Evolutionary conservation across 2,113 vertebrate species (phyloP), one percentile per base, ranked within the genome.

Genomic region (Aplodontia rufa): DNA sequence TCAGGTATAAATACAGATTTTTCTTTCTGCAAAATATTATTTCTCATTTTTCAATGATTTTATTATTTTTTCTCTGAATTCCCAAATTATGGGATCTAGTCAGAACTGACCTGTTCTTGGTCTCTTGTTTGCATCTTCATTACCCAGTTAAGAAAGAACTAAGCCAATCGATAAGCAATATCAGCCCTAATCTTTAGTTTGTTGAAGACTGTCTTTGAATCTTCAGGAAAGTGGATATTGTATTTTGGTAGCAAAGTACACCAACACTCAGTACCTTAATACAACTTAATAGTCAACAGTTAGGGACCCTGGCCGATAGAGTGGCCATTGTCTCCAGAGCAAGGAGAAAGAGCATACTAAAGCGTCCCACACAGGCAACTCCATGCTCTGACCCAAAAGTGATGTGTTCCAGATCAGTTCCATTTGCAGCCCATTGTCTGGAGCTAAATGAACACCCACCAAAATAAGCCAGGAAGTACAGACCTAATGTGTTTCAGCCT

Each of bases 1-100:
- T 62, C 62, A 83, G 72, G 72, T 81, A 17, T 75, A 64, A 91
- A 55, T 24, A 87, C 20, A 91, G 9, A 37, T 35, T 75, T 95
- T 75, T 81, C 13, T 72, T 76, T 68, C 72, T 66, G 47, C 74
- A 64, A 93, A 37, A 78, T 72, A 86, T 3, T 40, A 71, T 53
- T 94, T 96, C 55, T 82, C 47, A 47, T 68, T 87, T 87, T 51
- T 76, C 32, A 97, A 92, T 60, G 13, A 71, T 51, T 58, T 75
- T 68, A 71, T 58, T 51, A 20, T 86, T 84, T 93, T 64, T 68
- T 47, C 22, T 95, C 76, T 79, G 26, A 85, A 81, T 84, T 81
- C 7, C 82, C 35, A 97, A 64, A 62, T 78, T 82, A 53, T 53
- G 32, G 87, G 85, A 58, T 58, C 26, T 37, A 13, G 45, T 81